Evolutionary conservation across 1,140 invertebrate species (phyloP), one percentile per base, ranked within the genome.

Genomic region (Melipona quadrifasciata): DNA sequence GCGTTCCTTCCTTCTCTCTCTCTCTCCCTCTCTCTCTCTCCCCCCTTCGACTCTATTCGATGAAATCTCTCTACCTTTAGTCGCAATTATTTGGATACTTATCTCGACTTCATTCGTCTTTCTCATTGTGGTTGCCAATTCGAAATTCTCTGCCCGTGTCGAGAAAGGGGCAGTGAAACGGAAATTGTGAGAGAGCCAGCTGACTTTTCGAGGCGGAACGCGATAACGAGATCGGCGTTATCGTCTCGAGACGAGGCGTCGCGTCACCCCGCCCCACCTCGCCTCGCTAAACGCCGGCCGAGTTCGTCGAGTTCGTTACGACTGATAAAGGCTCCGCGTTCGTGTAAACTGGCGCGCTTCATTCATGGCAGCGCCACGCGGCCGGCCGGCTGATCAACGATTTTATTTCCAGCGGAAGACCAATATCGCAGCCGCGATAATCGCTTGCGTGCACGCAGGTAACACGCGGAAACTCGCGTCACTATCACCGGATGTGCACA

Each of bases 341-440:
- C 80, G n/a, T 85, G 86, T 87, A 85, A 89, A 61, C 65, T 72
- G 82, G 68, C 78, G 76, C 77, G 86, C 86, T 90, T 90, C 89
- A 90, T 90, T 90, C 89, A 90, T 90, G 82, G 89, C 82, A 88
- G 82, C 81, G 79, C 24, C 73, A 76, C 27, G 57, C 27, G 57
- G 57, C 58, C 34, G 27, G 34, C 61, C 82, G 79, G 65, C 74
- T 34, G 70, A 80, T 82, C 86, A 65, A 64, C 77, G 79, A 82
- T 90, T 87, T 88, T 85, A 84, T 86, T 85, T 88, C 76, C 82
- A 82, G n/a, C 83, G 83, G 75, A 85, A 83, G 89, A 82, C 90
- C 86, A 86, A 90, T 90, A 90, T 73, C 76, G 84, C 31, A 51
- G 17, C 5, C 31, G 53, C 83, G 89, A 90, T 90, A 90, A 90